Conservation (phyloP, 2,888 invertebrate species). For the Cryptophagus acutangulus region DNA sequence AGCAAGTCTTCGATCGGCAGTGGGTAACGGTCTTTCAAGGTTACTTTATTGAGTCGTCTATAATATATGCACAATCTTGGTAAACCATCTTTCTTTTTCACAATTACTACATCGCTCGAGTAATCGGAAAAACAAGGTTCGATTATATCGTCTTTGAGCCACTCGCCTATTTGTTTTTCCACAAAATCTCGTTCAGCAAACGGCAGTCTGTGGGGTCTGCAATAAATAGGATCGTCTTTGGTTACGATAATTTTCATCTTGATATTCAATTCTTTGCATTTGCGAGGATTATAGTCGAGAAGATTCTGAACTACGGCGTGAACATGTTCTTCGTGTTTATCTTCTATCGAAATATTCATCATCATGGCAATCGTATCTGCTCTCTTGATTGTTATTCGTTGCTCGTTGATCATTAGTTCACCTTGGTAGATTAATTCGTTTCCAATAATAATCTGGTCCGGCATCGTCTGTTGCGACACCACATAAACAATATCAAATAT, state of each 20-base stretch:
- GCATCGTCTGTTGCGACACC: not conserved
- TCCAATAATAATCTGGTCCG: not conserved
- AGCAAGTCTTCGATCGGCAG: slow-evolving; percentile 22
- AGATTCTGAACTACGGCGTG: no score
- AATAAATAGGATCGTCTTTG: slow-evolving; percentile 19
- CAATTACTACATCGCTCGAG: slow-evolving; percentile 25
- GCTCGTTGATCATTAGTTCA: not conserved
- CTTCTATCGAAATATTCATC: no score
- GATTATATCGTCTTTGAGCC: slow-evolving; percentile 22
- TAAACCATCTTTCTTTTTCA: slow-evolving; percentile 25
- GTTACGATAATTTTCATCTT: slow-evolving; percentile 17
- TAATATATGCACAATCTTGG: slow-evolving; percentile 25
- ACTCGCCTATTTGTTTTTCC: slow-evolving; percentile 20
- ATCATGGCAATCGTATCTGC: no score
- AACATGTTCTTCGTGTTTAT: not conserved
- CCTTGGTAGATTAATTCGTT: not conserved
- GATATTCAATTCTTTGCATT: slow-evolving; percentile 10
- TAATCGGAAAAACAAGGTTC: slow-evolving; percentile 26
- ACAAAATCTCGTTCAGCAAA: slow-evolving; percentile 21
- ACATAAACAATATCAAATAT: not conserved
- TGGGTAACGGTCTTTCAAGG: slow-evolving; percentile 25
- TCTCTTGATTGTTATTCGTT: not conserved
- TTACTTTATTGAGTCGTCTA: slow-evolving; percentile 22
- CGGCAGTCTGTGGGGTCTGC: slow-evolving; percentile 23
- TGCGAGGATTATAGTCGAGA: slow-evolving; percentile 12